These are phyloP conservation scores for Spilogale gracilis DNA, from an alignment of 2,113 vertebrate genomes.

Conservation along the genomic window DNA sequence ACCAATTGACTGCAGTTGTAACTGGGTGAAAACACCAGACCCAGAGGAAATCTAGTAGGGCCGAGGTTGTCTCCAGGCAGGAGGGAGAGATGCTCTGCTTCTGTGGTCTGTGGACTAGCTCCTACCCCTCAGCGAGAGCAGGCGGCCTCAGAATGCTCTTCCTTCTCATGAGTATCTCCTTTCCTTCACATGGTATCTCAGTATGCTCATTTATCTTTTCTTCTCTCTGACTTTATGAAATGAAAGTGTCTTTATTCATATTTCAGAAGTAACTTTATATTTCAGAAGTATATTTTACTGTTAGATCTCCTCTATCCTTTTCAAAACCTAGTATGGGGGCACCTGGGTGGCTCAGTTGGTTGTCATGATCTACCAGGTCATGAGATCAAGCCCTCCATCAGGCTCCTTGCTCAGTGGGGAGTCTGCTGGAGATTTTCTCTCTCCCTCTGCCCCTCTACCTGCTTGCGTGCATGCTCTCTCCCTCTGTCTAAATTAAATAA, in stretches of 20 bases:
- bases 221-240: not conserved
- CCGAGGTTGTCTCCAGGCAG: not conserved
- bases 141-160: rapidly evolving
- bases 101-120: rapidly evolving
- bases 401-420: not conserved
- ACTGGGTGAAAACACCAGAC: not conserved
- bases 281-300: not conserved
- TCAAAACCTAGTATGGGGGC: not conserved
- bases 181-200: not conserved
- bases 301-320: not conserved
- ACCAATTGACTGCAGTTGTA: not conserved
- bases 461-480: not conserved
- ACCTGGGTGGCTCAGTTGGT: not conserved
- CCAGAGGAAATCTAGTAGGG: not conserved
- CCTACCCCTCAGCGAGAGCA: not conserved
- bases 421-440: not conserved
- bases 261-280: not conserved
- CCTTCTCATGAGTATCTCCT: not conserved
- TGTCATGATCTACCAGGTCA: not conserved
- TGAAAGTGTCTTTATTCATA: not conserved
- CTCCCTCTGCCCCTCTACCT: not conserved
- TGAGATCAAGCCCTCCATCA: not conserved
- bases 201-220: not conserved
- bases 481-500: not conserved
- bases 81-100: not conserved